Evolutionary conservation across 2,797 vertebrate genomes (phyloP).

Genomic region (Paratrypauchen microcephalus): DNA sequence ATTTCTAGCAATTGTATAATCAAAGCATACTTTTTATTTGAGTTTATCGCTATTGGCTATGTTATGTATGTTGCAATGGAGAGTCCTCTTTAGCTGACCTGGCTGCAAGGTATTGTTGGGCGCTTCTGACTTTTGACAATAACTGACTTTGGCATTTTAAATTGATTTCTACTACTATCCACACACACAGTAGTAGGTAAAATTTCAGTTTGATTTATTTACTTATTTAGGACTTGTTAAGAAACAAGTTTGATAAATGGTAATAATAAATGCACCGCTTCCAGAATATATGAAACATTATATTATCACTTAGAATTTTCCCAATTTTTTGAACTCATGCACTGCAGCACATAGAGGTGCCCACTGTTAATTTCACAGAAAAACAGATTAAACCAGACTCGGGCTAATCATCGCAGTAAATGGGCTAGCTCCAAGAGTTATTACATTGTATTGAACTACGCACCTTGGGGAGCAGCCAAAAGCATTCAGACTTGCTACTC

Average conservation of each 20-base stretch:
- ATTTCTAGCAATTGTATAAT: neutral
- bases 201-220: neutral
- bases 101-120: no score
- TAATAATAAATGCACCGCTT: no score
- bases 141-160: neutral
- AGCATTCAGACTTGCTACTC: constrained; percentile 4
- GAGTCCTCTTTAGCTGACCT: no score
- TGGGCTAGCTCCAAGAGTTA: constrained; percentile 1
- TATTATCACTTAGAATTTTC: neutral
- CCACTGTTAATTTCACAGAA: neutral
- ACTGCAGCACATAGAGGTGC: neutral
- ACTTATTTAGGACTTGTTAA: no score
- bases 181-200: neutral
- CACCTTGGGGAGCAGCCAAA: constrained; percentile 14
- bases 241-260: no score
- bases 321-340: neutral
- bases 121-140: no score
- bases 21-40: neutral
- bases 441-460: constrained; percentile 16
- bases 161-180: neutral
- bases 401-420: constrained; percentile 7
- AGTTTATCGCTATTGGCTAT: neutral
- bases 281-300: no score
- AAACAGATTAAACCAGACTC: constrained; percentile 21
- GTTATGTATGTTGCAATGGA: no score